phyloP scores from a whole-genome alignment of 2,113 vertebrate species.

The Lycaon pictus region DNA sequence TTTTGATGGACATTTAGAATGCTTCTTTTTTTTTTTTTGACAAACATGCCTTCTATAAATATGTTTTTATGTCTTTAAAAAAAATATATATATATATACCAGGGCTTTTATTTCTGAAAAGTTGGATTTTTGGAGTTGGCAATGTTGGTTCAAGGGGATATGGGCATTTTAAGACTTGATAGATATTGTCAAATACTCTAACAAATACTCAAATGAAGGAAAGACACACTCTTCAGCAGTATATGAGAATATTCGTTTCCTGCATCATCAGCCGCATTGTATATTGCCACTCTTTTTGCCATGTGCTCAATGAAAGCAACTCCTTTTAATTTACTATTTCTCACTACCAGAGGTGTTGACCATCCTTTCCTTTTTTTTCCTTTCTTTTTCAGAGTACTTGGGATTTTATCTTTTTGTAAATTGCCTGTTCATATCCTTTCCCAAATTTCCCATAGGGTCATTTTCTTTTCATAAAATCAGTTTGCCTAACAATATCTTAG shows the following conservation, averaged over 20 bases:
- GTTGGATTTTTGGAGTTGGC: neutral
- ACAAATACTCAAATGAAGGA: neutral
- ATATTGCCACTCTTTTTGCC: too few relatives aligned
- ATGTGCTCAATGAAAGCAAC: neutral
- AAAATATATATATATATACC: neutral
- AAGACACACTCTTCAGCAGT: neutral
- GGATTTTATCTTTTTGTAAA: constrained; percentile 13
- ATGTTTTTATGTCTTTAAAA: neutral
- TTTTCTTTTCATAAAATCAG: neutral
- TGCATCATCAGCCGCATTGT: neutral
- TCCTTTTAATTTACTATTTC: neutral
- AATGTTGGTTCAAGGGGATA: neutral
- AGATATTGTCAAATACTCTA: neutral
- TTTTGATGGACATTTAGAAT: neutral
- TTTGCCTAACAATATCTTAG: neutral
- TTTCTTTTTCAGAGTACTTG: neutral
- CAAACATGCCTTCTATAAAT: neutral
- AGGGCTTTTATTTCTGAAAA: neutral
- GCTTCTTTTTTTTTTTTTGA: neutral
- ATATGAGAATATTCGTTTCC: neutral
- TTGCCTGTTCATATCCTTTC: neutral
- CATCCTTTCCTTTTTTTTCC: neutral
- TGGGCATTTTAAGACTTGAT: neutral
- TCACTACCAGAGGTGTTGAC: neutral
- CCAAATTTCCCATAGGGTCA: neutral